phyloP scores from a whole-genome alignment of 1,140 invertebrate genomes.

The Lethocerus indicus region DNA sequence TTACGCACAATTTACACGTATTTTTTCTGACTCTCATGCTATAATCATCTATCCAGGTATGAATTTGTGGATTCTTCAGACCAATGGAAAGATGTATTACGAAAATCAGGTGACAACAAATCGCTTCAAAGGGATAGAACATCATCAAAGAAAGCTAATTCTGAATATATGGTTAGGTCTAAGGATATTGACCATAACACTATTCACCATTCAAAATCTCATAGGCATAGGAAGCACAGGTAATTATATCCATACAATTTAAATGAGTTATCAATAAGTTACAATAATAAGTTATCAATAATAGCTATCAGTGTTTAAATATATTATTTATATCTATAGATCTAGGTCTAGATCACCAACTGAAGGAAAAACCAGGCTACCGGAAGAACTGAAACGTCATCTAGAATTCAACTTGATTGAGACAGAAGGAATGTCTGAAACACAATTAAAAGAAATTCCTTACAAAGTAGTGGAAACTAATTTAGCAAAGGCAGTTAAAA shows the following conservation, averaged over 20 bases:
- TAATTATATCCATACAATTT: slow-evolving; percentile 18
- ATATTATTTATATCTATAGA: slow-evolving; percentile 20
- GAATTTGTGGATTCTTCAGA: slow-evolving; percentile 72
- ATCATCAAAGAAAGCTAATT: background rate
- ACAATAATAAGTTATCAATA: background rate
- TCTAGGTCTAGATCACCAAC: slow-evolving; percentile 51
- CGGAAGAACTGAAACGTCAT: slow-evolving; percentile 38
- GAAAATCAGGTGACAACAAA: slow-evolving; percentile 38
- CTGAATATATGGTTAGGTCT: too few relatives aligned
- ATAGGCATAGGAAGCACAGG: slow-evolving; percentile 48
- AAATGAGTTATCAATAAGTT: background rate
- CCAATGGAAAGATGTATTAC: slow-evolving; percentile 73
- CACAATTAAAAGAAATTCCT: slow-evolving; percentile 76
- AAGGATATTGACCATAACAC: too few relatives aligned
- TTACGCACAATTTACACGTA: too few relatives aligned
- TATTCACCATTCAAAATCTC: slow-evolving; percentile 7
- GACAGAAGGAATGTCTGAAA: slow-evolving; percentile 71
- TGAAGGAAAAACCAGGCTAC: slow-evolving; percentile 42
- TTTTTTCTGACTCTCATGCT: too few relatives aligned
- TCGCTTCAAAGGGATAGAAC: background rate
- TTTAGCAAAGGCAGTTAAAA: slow-evolving; percentile 27
- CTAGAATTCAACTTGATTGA: slow-evolving; percentile 81
- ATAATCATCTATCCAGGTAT: too few relatives aligned
- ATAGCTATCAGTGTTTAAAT: background rate
- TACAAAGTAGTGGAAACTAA: slow-evolving; percentile 65